phyloP scores from a whole-genome alignment of 2,888 invertebrate species.

The Periphyllus acericola region DNA sequence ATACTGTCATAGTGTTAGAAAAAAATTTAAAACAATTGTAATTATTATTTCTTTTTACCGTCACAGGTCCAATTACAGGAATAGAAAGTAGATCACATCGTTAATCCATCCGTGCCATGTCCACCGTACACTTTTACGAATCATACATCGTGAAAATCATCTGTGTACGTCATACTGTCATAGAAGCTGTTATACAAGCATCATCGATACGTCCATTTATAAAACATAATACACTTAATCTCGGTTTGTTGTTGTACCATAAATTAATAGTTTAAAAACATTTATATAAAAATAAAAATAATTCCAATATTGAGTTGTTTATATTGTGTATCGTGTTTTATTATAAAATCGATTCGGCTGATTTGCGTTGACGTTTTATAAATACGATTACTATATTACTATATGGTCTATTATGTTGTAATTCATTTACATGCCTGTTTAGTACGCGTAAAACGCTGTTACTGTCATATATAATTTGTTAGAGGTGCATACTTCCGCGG shows the following conservation, averaged over 20 bases:
- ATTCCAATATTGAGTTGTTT: background rate
- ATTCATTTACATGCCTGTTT: too few species aligned
- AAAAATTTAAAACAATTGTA: background rate
- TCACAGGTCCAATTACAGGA: constrained; percentile 59
- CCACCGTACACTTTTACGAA: constrained; percentile 8
- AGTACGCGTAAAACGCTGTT: too few species aligned
- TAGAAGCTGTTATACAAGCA: background rate
- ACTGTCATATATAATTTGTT: too few species aligned
- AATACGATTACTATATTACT: too few species aligned
- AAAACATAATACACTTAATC: background rate
- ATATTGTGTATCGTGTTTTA: background rate
- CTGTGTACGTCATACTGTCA: background rate
- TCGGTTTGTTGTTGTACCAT: background rate
- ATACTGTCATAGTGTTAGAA: too few species aligned
- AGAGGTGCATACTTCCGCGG: too few species aligned
- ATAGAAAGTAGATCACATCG: constrained; percentile 51
- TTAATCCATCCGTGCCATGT: constrained; percentile 45
- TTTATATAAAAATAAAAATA: background rate
- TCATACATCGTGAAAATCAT: constrained; percentile 12
- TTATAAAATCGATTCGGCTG: background rate
- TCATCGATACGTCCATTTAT: background rate
- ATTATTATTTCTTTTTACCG: background rate
- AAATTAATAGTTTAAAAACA: background rate
- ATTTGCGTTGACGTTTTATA: background rate
- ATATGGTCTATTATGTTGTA: too few species aligned